Evolutionary conservation across 2,888 invertebrate species (phyloP).

Genomic region (Xylota segnis): DNA sequence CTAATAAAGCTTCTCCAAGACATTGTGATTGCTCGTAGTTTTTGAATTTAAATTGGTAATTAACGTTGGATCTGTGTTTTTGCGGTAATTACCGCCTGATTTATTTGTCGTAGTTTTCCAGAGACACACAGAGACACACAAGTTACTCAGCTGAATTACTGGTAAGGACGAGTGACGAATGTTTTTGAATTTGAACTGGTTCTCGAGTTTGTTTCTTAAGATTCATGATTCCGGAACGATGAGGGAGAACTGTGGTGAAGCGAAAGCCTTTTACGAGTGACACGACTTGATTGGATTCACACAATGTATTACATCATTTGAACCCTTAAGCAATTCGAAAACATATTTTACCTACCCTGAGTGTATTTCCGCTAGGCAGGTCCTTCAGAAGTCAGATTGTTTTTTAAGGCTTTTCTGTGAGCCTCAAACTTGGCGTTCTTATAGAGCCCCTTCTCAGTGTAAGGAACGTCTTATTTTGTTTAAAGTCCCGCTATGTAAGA

Average conservation of each 20-base stretch:
- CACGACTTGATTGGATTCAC: too few species aligned
- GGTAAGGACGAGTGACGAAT: slow-evolving; percentile 46
- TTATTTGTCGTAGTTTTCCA: slow-evolving; percentile 50
- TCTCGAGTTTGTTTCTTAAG: slow-evolving; percentile 8
- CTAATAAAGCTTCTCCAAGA: slow-evolving; percentile 65
- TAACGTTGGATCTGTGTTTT: slow-evolving; percentile 72
- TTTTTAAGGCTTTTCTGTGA: too few species aligned
- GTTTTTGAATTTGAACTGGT: slow-evolving; percentile 40
- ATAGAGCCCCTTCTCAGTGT: too few species aligned
- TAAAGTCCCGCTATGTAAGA: too few species aligned
- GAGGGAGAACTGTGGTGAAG: neutral
- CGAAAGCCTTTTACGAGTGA: neutral
- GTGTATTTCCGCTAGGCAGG: too few species aligned
- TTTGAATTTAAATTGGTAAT: slow-evolving; percentile 76
- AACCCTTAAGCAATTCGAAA: too few species aligned
- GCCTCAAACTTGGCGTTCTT: too few species aligned
- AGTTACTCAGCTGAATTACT: slow-evolving; percentile 12
- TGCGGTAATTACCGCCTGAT: slow-evolving; percentile 71
- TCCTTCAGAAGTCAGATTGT: too few species aligned
- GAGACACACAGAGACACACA: slow-evolving; percentile 1
- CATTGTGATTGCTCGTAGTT: slow-evolving; percentile 67
- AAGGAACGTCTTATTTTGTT: too few species aligned
- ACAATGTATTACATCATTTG: too few species aligned
- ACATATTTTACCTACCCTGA: too few species aligned
- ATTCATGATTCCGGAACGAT: neutral